Percentiles rank a stretch among this genome's conserved stretches.
Conservation (phyloP, 2,113 vertebrate genomes). For the Globicephala melas region DNA sequence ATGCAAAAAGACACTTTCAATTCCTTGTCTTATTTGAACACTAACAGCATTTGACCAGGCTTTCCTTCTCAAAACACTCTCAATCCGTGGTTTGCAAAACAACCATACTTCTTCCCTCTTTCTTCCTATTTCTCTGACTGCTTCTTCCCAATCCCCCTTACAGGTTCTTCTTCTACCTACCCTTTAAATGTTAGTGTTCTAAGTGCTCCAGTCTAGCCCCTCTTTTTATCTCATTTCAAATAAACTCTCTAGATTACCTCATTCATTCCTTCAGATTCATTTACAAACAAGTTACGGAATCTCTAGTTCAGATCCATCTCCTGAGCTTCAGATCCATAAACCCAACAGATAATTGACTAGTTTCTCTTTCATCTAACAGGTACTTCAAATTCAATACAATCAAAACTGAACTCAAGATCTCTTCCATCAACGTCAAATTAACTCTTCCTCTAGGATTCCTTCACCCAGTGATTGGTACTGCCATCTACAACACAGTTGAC, state of each 20-base stretch:
- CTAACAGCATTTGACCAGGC: conserved; percentile 29
- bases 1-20: conserved; percentile 46
- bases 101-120: background rate
- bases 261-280: background rate
- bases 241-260: background rate
- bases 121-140: background rate
- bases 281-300: background rate
- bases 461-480: background rate
- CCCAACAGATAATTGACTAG: background rate
- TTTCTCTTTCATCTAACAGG: background rate
- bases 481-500: background rate
- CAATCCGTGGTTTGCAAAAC: background rate
- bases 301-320: background rate
- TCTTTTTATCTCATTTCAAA: background rate
- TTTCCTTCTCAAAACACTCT: conserved; percentile 43
- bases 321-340: background rate
- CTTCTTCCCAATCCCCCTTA: background rate
- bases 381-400: background rate
- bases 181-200: background rate
- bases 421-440: background rate
- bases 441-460: background rate
- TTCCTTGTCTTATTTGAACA: conserved; percentile 50
- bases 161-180: background rate
- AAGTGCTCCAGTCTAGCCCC: background rate
- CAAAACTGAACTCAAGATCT: background rate